Evolutionary conservation across 2,113 vertebrate genomes (phyloP), one percentile per base, ranked within the genome.

Genomic region (Pterocles gutturalis): DNA sequence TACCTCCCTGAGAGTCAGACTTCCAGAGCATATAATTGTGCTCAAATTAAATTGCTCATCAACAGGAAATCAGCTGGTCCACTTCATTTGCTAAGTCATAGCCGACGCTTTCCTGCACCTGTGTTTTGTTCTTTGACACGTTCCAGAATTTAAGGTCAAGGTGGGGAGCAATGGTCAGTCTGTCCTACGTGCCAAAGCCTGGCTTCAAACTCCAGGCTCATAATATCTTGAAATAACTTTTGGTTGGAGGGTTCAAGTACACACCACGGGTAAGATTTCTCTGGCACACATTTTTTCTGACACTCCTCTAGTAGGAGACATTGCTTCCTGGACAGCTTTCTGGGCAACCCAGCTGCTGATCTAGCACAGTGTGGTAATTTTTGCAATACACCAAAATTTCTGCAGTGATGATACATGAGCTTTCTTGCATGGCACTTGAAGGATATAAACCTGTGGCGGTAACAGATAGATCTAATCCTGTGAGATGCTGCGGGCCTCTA

Each of bases 11-110:
- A 90, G 38, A 93, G 41, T 17, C 84, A 83, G 90, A 33, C 49
- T 93, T 83, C 26, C 76, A 73, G 72, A 92, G 80, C 3, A 0
- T 89, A 13, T 84, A 92, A 93, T 92, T 94, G 80, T 62, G n/a
- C 90, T 71, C 57, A 15, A 72, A 89, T 87, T 95, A 92, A 82
- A 75, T 84, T 92, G 83, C 80, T 96, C 92, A 78, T 81, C 83
- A 70, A 64, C 77, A 90, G 72, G 64, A 93, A 88, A 82, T 88
- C 95, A 93, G 45, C 38, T 3, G 9, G 58, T 38, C 53, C 73
- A 70, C 60, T 77, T 66, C 24, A 71, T 69, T 64, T 83, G 72
- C 46, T 89, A 64, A 36, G 88, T 87, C 90, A 87, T 31, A 78
- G 72, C 3, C 53, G 38, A 72, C 5, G 26, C 65, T 87, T 94